Evolutionary conservation across 2,113 vertebrate genomes (phyloP).

Genomic region (Aleadryas rufinucha): DNA sequence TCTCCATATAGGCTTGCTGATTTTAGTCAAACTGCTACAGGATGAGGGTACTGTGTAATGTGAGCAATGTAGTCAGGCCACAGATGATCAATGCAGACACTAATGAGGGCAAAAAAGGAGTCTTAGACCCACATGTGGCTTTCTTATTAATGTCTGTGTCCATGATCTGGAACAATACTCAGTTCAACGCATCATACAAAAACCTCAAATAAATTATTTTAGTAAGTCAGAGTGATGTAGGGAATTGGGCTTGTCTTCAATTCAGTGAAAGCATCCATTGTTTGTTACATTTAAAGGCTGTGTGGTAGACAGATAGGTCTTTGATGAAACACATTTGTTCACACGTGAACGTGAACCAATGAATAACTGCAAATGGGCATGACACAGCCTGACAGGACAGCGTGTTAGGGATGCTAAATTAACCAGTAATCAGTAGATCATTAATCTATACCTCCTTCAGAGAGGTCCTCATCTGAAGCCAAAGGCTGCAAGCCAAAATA

Average conservation of each 20-base stretch:
- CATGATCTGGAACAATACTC: background rate
- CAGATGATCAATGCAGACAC: background rate
- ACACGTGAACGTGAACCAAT: background rate
- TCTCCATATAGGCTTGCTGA: background rate
- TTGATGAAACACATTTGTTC: background rate
- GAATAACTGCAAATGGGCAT: background rate
- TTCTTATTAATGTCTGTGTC: background rate
- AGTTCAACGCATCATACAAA: background rate
- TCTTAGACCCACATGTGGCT: background rate
- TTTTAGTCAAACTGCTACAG: background rate
- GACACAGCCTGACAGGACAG: background rate
- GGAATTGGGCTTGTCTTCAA: background rate
- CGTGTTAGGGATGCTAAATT: background rate
- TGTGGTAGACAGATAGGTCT: background rate
- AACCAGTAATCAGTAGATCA: background rate
- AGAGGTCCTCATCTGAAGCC: background rate
- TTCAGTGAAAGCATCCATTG: background rate
- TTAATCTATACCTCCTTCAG: background rate
- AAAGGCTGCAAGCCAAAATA: background rate
- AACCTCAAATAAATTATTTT: background rate
- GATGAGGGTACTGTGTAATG: background rate
- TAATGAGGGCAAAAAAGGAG: background rate
- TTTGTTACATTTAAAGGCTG: background rate
- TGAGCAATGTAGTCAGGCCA: background rate
- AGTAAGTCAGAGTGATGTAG: background rate